Conservation (phyloP, 1,140 invertebrate species). For the Agrilus planipennis region DNA sequence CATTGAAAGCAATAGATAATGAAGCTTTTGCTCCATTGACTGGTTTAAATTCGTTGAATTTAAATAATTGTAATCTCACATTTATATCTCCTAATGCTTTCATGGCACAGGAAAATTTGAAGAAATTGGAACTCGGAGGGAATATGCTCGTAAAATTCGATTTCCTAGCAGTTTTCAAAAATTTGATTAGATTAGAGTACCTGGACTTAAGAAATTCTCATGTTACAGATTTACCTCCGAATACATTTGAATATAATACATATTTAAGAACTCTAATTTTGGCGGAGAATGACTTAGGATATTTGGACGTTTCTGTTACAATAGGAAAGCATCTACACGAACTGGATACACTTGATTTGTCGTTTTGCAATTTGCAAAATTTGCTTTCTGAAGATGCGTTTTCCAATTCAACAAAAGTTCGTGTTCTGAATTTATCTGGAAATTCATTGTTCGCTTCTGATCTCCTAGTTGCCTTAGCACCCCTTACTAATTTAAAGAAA, state of each 20-base stretch:
- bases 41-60: slow-evolving; percentile 49
- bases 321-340: slow-evolving; percentile 52
- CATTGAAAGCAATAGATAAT: slow-evolving; percentile 42
- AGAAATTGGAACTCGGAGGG: slow-evolving; percentile 48
- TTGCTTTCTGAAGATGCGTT: slow-evolving; percentile 56
- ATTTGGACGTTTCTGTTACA: slow-evolving; percentile 50
- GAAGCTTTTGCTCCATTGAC: slow-evolving; percentile 49
- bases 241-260: slow-evolving; percentile 51
- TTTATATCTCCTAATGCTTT: slow-evolving; percentile 45
- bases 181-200: slow-evolving; percentile 47
- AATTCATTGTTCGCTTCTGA: slow-evolving; percentile 56
- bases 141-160: slow-evolving; percentile 45
- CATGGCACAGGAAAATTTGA: slow-evolving; percentile 43
- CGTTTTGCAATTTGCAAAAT: slow-evolving; percentile 53
- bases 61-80: slow-evolving; percentile 52
- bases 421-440: slow-evolving; percentile 50
- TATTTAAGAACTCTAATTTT: slow-evolving; percentile 52
- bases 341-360: slow-evolving; percentile 54
- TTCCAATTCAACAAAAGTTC: slow-evolving; percentile 51
- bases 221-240: slow-evolving; percentile 48
- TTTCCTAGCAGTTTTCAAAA: slow-evolving; percentile 47
- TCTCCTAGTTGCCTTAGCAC: slow-evolving; percentile 50
- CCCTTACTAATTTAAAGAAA: slow-evolving; percentile 50
- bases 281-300: slow-evolving; percentile 50
- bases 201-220: slow-evolving; percentile 49